Conservation (phyloP, 2,888 invertebrate species). For the Osedax frankpressi region DNA sequence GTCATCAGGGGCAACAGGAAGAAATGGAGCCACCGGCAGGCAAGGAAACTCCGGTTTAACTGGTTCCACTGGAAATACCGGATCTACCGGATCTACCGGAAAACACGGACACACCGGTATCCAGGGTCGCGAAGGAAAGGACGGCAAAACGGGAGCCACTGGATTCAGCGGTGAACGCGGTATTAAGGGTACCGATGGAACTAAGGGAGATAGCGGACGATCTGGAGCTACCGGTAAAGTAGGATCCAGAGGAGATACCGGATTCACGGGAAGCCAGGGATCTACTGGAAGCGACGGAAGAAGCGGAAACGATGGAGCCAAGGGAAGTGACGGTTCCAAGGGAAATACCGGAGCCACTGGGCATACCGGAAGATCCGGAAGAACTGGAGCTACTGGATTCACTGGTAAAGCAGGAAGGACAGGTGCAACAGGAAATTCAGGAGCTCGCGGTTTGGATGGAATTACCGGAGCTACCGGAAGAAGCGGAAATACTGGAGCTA, state of each 20-base stretch:
- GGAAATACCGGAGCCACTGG: constrained; percentile 2
- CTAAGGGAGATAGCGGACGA: not conserved
- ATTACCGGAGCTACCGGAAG: not conserved
- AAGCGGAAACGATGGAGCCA: not conserved
- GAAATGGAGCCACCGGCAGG: not conserved
- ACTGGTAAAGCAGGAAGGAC: not conserved
- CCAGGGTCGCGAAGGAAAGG: not conserved
- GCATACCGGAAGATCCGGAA: constrained; percentile 1
- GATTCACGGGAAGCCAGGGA: not conserved
- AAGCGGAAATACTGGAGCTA: not conserved
- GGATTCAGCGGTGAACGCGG: not conserved
- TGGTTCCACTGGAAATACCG: not conserved
- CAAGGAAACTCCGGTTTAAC: not conserved
- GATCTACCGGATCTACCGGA: not conserved
- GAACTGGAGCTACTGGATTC: constrained; percentile 5
- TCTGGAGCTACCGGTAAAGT: not conserved
- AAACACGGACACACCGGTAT: constrained; percentile 1
- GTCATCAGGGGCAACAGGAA: not conserved
- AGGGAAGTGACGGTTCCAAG: not conserved
- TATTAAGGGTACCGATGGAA: not conserved
- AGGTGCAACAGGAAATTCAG: constrained; percentile 1
- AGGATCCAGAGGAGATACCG: not conserved
- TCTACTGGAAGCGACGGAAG: not conserved
- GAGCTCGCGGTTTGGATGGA: not conserved
- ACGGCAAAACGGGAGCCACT: not conserved